These are phyloP conservation scores for Ataeniobius toweri DNA, from an alignment of 2,797 vertebrate genomes.

Conservation along the genomic window DNA sequence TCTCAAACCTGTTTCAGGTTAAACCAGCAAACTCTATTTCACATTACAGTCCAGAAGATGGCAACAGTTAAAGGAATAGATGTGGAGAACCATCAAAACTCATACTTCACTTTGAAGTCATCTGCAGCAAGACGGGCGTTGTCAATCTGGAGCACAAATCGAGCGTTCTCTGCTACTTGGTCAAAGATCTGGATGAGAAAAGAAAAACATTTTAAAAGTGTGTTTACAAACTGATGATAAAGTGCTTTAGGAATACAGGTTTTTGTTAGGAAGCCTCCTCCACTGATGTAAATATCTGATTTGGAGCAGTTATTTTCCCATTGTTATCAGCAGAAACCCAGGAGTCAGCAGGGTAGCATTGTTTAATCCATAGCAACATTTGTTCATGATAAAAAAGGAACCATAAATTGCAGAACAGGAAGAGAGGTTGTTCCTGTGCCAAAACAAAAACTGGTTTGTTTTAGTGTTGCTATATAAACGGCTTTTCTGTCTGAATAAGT, in stretches of 20 bases:
- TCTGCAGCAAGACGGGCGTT: conserved; percentile 92
- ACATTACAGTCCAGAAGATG: neutral
- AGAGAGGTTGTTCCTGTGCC: conserved; percentile 38
- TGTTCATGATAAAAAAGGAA: conserved; percentile 54
- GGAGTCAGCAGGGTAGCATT: conserved; percentile 19
- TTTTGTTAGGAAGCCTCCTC: neutral
- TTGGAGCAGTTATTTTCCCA: neutral
- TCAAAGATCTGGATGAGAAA: conserved; percentile 82
- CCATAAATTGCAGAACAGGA: conserved; percentile 50
- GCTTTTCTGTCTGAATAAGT: conserved; percentile 55
- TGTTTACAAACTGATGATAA: neutral
- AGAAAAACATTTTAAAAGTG: neutral
- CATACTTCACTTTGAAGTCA: conserved; percentile 94
- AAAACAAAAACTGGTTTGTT: conserved; percentile 62
- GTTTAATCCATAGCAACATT: conserved; percentile 38
- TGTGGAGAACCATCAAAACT: conserved; percentile 16
- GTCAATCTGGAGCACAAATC: conserved; percentile 90
- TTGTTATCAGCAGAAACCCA: conserved; percentile 20
- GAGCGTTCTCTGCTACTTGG: conserved; percentile 84
- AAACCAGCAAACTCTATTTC: conserved; percentile 1
- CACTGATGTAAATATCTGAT: neutral
- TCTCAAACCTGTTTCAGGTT: conserved; percentile 82
- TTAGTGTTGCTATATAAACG: conserved; percentile 54
- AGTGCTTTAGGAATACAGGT: neutral
- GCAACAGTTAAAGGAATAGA: neutral